A percentile compares a stretch with the other conserved stretches of the same genome.
These are phyloP conservation scores for Arizona elegans DNA, from an alignment of 2,113 vertebrate species.

Conservation along the genomic window DNA sequence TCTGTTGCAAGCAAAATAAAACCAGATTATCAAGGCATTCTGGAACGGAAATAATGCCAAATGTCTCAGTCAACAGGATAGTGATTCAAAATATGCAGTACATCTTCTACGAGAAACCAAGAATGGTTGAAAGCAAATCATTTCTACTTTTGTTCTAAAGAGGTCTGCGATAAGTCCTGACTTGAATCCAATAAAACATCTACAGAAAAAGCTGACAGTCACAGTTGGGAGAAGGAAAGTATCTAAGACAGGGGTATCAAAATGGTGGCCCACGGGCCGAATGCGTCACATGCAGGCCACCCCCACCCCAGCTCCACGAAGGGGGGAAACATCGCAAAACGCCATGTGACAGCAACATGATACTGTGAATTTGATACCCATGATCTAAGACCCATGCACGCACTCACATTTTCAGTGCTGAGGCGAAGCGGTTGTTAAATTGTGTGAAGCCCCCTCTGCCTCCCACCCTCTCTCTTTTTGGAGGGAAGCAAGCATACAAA, in stretches of 20 bases:
- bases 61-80: neutral
- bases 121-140: neutral
- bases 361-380: no score
- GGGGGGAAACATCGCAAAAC: neutral
- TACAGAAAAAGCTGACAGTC: neutral
- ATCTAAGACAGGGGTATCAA: neutral
- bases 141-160: neutral
- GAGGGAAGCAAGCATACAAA: no score
- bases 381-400: no score
- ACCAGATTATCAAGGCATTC: neutral
- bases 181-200: neutral
- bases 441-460: no score
- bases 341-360: neutral
- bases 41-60: neutral
- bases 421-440: no score
- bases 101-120: neutral
- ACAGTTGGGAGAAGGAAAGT: neutral
- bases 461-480: no score
- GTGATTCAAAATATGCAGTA: neutral
- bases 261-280: rapidly evolving
- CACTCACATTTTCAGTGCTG: no score
- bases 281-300: neutral
- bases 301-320: neutral
- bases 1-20: neutral
- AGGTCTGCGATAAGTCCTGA: neutral